phyloP scores from a whole-genome alignment of 37 sponge, comb jelly and placozoan genomes.

The Ianthella basta region DNA sequence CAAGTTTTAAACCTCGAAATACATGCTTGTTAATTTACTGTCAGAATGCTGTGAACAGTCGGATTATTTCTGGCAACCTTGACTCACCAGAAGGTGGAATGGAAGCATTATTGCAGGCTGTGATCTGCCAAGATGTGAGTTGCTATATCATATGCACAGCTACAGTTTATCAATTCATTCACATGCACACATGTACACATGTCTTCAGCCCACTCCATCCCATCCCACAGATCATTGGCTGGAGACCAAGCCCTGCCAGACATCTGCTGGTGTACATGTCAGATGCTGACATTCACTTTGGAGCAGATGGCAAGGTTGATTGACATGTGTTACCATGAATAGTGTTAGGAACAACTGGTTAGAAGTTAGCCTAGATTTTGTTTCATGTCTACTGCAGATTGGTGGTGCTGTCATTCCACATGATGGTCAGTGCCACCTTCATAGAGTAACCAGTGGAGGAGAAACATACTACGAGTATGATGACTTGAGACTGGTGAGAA shows the following conservation, averaged over 20 bases:
- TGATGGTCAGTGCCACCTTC: conserved; percentile 48
- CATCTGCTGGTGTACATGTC: conserved; percentile 81
- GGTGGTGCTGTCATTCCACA: conserved; percentile 40
- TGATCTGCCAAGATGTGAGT: conserved; percentile 74
- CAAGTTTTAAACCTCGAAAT: no score
- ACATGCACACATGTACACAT: conserved; percentile 1
- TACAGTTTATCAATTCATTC: background rate
- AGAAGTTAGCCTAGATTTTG: no score
- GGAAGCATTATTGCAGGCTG: conserved; percentile 88
- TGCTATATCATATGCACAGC: background rate
- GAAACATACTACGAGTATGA: conserved; percentile 14
- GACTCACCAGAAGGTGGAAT: conserved; percentile 91
- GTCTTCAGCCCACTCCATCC: background rate
- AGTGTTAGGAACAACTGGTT: no score
- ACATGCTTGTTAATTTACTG: no score
- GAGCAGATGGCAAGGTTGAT: conserved; percentile 92
- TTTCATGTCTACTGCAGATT: conserved; percentile 8
- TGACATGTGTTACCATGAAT: background rate
- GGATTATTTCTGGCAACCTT: conserved; percentile 75
- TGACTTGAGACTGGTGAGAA: conserved; percentile 20
- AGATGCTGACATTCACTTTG: conserved; percentile 93
- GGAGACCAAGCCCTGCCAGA: conserved; percentile 79
- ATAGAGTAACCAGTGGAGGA: background rate
- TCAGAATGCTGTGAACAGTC: conserved; percentile 50
- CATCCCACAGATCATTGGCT: conserved; percentile 81